phyloP scores from a whole-genome alignment of 1,140 invertebrate genomes.

The Pemphigus obesinymphae region DNA sequence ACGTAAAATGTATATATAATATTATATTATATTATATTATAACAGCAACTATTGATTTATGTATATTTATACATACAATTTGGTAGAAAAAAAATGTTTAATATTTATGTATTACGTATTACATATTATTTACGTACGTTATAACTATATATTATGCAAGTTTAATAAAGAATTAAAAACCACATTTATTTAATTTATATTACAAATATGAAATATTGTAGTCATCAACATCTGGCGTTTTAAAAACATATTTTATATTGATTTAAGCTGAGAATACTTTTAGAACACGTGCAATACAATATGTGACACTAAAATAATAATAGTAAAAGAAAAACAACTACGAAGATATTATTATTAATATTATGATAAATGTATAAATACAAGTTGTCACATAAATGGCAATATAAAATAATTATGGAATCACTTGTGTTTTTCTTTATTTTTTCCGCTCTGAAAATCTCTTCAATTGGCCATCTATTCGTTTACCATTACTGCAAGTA shows the following conservation, averaged over 20 bases:
- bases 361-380: neutral
- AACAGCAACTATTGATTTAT: too few species aligned
- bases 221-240: neutral
- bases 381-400: slow-evolving; percentile 7
- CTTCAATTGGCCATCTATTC: neutral
- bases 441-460: neutral
- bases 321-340: neutral
- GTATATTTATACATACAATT: too few species aligned
- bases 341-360: slow-evolving; percentile 4
- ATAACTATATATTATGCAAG: too few species aligned
- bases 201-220: neutral
- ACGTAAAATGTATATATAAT: too few species aligned
- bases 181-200: neutral
- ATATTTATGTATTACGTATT: too few species aligned
- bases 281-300: neutral
- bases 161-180: too few species aligned
- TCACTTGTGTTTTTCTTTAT: neutral
- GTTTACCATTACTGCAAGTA: neutral
- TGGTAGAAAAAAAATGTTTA: too few species aligned
- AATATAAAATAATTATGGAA: slow-evolving; percentile 14
- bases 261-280: too few species aligned
- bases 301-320: neutral
- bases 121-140: too few species aligned
- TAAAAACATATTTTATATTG: neutral
- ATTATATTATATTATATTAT: too few species aligned